Base-by-base conservation (phyloP, 2,113 vertebrate species). In the Salminus brasiliensis region DNA sequence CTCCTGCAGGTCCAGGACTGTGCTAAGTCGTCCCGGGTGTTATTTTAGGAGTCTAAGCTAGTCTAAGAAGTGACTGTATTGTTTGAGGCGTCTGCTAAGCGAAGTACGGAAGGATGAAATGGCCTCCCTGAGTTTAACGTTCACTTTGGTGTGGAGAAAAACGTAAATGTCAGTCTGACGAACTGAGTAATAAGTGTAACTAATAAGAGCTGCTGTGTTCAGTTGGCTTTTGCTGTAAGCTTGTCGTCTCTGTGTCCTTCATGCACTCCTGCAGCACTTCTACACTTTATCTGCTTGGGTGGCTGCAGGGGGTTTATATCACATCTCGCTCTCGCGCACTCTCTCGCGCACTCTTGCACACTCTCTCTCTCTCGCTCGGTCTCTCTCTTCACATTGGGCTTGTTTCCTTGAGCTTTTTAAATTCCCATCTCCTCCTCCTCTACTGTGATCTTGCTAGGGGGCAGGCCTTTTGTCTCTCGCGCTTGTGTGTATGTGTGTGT, bases 371-470 rank as follows among this genome's bases (percentile, higher is more conserved):
- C 13, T 47, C 15, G 1, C 45, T 47, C 45, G 4, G 12, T 57
- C 53, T 57, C 29, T 2, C 53, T 62, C 36, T 49, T 4, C 59
- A 12, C 21, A 18, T 76, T 29, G 36, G 21, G 41, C 86, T 88
- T 83, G 85, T 86, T 91, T 91, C 87, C 89, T 91, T 90, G 90
- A 88, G 88, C 87, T 85, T 91, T 89, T 90, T 87, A 89, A 92
- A 91, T 88, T 90, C 86, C 87, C 86, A 83, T 91, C 88, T 92
- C 82, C 89, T 87, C 88, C 85, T 87, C 74, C 80, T 85, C 25
- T 69, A 21, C 73, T 85, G 78, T 77, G 77, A 82, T 86, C 78
- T 83, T 84, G 82, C 85, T 76, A 34, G 71, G 75, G 83, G 77
- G 43, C 76, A 63, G 72, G 68, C 57, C 77, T 85, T 77, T 83